Base-by-base conservation (phyloP, 2,113 vertebrate species). In the Crotalus horridus region DNA sequence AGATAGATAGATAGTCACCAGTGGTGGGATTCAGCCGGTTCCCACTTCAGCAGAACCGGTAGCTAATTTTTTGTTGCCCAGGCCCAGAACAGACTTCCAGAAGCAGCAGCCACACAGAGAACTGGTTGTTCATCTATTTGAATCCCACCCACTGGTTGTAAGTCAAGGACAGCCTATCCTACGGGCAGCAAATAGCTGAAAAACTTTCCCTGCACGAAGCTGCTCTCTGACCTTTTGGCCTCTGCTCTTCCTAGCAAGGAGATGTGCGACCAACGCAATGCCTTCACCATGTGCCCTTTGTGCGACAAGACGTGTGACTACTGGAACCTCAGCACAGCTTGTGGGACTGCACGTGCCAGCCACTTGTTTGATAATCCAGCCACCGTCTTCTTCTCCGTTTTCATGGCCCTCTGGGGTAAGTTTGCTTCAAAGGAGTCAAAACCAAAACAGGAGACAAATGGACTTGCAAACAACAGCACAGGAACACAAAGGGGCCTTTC, bases 381-480 rank as follows among this genome's bases (percentile, higher is more conserved):
- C 89, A 99, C 99, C 0, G 98, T 99, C 94, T 98, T 99, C 97
- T 99, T 99, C 90, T 98, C 99, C 93, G 97, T 99, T 96, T 99
- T 99, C 95, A 99, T 99, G 99, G 99, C 99, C 94, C 97, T 99
- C 85, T 99, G 99, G 99, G 99, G 99, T 99, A 97, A 98, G 93
- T 59, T n/a, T 58, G 3, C 43, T 94, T 59, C 90, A 7, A 26
- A 4, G 3, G 8, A 56, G 89, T 4, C 0, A 21, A 64, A 90
- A 55, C 9, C 24, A 46, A 90, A 90, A 93, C 7, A 4, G 56
- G 46, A 0, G 0, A 88, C 26, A 48, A 2, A 29, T 9, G 48
- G 1, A 51, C 48, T 51, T 51, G 48, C 48, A 1, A 51, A 51
- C 48, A 51, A 51, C 48, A 9, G 48, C 48, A 51, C 1, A 51